Base-by-base conservation (phyloP, 2,888 invertebrate genomes). In the Synergus itoensis region DNA sequence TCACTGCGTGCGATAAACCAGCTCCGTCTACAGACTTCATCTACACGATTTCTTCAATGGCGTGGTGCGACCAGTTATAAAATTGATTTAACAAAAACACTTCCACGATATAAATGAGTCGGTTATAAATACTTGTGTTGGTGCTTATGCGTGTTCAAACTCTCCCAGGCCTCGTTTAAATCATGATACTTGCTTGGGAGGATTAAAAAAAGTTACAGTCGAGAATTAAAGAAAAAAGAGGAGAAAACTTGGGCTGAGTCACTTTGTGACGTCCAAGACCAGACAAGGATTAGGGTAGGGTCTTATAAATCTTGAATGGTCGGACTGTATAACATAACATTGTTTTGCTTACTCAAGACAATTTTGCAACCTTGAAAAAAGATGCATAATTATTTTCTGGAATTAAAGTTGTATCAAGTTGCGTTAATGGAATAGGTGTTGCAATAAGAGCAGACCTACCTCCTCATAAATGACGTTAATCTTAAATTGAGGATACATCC, bases 371-470 rank as follows among this genome's bases (percentile, higher is more conserved):
- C 18, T 60, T 60, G 12, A 21, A 60, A 11, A 60, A 60, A 11
- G 18, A 12, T 21, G 18, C 12, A 21, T 60, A 18, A 1, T 18
- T 60, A 60, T 60, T 18, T 60, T 11, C 4, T 8, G 57, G 5
- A 21, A 18, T 21, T 18, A 60, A 60, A n/a, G n/a, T 60, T 53
- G 53, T 53, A n/a, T 53, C 53, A 53, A 53, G 7, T 53, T 41
- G 67, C 45, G 43, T 65, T 65, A 12, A 14, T 67, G 16, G 43
- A 67, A 67, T 18, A 12, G 43, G 43, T 67, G 43, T 14, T 65
- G 18, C 14, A 67, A 67, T 67, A 21, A 28, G 45, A 67, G 12
- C 77, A 79, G 81, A 78, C 80, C 82, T 81, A 83, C 83, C 82
- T 83, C 83, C 82, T 83, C 78, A 21, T 21, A 21, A 60, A 60